Conservation (phyloP, 2,797 vertebrate species). For the Chrysocyon brachyurus region DNA sequence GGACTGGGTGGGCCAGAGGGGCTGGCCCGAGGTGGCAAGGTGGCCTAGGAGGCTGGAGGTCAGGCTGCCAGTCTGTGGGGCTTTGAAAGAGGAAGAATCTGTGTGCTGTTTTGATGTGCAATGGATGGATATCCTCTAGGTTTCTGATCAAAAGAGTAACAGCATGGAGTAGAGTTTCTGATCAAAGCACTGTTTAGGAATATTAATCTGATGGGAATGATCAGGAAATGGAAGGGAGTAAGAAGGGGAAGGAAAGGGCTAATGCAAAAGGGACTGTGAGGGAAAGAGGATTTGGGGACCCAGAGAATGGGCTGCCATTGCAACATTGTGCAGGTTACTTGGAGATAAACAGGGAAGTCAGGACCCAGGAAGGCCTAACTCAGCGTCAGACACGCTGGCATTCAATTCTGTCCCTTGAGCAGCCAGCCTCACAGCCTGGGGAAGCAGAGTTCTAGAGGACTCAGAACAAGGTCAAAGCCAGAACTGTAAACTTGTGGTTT, state of each 20-base stretch:
- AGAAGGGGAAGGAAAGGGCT: not conserved
- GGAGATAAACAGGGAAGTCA: not conserved
- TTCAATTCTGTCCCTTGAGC: not conserved
- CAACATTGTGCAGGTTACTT: not conserved
- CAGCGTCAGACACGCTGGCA: not conserved
- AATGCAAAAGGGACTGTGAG: not conserved
- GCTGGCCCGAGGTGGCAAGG: not conserved
- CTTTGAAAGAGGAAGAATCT: not conserved
- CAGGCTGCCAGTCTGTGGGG: not conserved
- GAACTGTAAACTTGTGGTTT: not conserved
- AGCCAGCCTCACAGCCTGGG: not conserved
- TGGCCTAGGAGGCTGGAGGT: not conserved
- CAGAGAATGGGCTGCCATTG: too few species aligned
- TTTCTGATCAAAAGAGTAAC: not conserved
- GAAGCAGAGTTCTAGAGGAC: not conserved
- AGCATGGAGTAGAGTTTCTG: not conserved
- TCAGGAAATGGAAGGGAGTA: not conserved
- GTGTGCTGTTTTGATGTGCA: not conserved
- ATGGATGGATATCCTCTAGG: not conserved
- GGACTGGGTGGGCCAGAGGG: not conserved
- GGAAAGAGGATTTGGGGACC: not conserved
- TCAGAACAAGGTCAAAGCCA: constrained; percentile 9
- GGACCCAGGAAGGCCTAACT: not conserved
- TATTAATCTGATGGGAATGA: not conserved
- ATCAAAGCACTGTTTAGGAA: not conserved